Evolutionary conservation across 2,113 vertebrate genomes (phyloP), one percentile per base, ranked within the genome.

Genomic region (Mystacornis crossleyi): DNA sequence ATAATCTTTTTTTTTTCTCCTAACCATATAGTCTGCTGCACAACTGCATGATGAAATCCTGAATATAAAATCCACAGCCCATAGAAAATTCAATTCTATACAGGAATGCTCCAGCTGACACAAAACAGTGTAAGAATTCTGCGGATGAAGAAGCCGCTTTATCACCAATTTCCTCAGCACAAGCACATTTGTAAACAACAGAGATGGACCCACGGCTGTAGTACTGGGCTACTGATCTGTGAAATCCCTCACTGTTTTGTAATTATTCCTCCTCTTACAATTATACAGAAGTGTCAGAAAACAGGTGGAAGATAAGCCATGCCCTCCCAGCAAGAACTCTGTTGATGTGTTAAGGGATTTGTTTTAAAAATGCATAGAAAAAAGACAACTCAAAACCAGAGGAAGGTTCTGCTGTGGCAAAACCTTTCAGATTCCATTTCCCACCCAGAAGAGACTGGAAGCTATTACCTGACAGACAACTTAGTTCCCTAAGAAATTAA

Each of bases 141-240:
- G 24, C 0, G 0, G 15, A 26, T 20, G 50, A 47, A 67, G 80
- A 50, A 57, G 26, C 31, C 1, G 3, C 51, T 58, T 2, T 18
- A 36, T 33, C 65, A 19, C 58, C 13, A 2, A 5, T 60, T 65
- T 95, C 66, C 62, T 82, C 42, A 75, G 60, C 65, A 84, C 31
- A 1, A n/a, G 57, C 31, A 40, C 19, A 21, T 53, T 2, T 61
- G 50, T 57, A 40, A 89, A 77, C n/a, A 74, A 60, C 20, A 87
- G 55, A 53, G 34, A 58, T 8, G 38, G 60, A 80, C 14, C 20
- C 18, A n/a, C 4, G 36, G 15, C 38, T 36, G 50, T 17, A 10
- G 42, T 79, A 69, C 5, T 12, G 45, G 38, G 40, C 61, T 54
- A 51, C 77, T 64, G 62, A 85, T 73, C 58, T 70, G 36, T n/a